These are phyloP conservation scores for Drosophila asahinai DNA, from an alignment of 1,140 invertebrate species.

Conservation along the genomic window DNA sequence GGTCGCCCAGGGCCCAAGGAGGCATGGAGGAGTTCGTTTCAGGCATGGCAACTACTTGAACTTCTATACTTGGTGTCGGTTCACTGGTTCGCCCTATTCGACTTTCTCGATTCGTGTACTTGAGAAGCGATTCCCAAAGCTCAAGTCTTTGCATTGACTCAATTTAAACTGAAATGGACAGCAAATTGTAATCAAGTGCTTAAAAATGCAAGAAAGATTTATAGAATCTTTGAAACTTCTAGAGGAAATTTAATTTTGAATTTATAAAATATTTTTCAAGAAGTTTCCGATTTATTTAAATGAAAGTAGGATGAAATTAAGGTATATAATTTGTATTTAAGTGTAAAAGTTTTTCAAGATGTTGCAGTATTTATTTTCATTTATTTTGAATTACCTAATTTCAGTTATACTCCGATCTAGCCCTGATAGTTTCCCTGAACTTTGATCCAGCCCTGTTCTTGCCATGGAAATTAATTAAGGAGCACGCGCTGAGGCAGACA, in stretches of 20 bases:
- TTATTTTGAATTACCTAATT: background rate
- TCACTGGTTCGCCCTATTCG: slow-evolving; percentile 20
- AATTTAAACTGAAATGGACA: slow-evolving; percentile 3
- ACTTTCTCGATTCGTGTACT: slow-evolving; percentile 26
- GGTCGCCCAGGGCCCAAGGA: background rate
- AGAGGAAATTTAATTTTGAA: fast-evolving
- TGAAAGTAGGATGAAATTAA: background rate
- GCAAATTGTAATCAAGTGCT: background rate
- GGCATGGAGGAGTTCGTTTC: slow-evolving; percentile 12
- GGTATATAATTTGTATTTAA: no score
- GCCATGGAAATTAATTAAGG: slow-evolving; percentile 64
- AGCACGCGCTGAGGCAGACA: slow-evolving; percentile 40
- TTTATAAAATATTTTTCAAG: background rate
- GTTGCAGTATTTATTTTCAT: background rate
- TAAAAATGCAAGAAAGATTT: background rate
- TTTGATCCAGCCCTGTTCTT: background rate
- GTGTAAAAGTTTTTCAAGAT: no score
- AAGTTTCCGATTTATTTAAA: background rate
- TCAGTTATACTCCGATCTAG: no score
- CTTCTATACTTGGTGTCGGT: slow-evolving; percentile 11
- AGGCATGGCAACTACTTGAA: slow-evolving; percentile 35
- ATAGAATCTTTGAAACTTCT: background rate
- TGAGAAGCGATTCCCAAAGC: background rate
- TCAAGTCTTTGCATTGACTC: slow-evolving; percentile 10
- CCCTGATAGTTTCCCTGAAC: background rate